These are phyloP conservation scores for Catostylus mosaicus DNA, from an alignment of 30 jellyfish, hydroid and myxozoan genomes.

Conservation along the genomic window DNA sequence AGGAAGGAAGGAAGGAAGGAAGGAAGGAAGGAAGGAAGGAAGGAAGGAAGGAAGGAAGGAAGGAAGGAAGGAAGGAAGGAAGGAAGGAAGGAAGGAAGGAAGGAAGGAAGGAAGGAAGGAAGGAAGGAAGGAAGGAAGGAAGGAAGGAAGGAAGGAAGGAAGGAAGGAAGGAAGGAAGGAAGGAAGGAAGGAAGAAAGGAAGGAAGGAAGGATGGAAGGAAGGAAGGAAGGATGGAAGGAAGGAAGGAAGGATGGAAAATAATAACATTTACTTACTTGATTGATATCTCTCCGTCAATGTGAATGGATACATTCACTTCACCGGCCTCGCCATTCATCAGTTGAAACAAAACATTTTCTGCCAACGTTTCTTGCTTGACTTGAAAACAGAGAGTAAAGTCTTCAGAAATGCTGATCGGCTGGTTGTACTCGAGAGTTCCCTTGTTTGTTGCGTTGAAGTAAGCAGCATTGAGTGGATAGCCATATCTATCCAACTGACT, in stretches of 20 bases:
- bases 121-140: background rate
- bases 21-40: constrained; percentile 11
- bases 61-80: background rate
- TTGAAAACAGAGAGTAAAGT: constrained; percentile 24
- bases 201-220: constrained; percentile 1
- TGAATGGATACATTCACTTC: background rate
- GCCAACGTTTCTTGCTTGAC: background rate
- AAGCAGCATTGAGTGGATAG: constrained; percentile 14
- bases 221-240: background rate
- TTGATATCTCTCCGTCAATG: background rate
- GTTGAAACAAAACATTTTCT: background rate
- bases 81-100: background rate
- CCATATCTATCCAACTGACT: constrained; percentile 3
- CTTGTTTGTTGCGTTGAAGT: background rate
- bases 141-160: background rate
- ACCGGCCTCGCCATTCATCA: background rate
- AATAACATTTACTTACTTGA: background rate
- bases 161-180: constrained; percentile 2
- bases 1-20: constrained; percentile 5
- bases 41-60: background rate
- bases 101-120: background rate
- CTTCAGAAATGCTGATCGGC: background rate
- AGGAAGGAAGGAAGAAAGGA: background rate
- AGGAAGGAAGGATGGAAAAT: background rate
- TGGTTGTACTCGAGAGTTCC: background rate